Percentiles rank a stretch among this genome's conserved stretches.
Conservation (phyloP, 2,797 vertebrate species). For the Enteromius radiatus region DNA sequence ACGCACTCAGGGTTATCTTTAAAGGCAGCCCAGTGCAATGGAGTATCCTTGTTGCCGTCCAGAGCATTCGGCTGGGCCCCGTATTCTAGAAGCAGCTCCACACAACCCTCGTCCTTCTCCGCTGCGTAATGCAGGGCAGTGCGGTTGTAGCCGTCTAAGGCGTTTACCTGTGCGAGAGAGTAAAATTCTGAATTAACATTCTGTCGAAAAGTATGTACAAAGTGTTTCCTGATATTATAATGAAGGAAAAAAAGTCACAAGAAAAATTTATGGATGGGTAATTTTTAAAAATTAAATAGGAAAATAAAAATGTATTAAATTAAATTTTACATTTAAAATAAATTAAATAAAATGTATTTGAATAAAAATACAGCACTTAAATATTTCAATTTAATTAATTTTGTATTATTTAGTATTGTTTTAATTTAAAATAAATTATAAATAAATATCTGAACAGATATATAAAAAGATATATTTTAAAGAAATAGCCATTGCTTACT, state of each 20-base stretch:
- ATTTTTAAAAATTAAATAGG: no score
- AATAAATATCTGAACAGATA: not conserved
- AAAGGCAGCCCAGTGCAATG: slow-evolving; percentile 97
- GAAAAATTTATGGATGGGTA: not conserved
- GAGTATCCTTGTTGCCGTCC: slow-evolving; percentile 96
- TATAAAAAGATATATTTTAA: no score
- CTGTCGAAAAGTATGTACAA: not conserved
- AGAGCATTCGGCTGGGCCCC: slow-evolving; percentile 89
- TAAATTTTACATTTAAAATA: no score
- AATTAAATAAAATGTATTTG: not conserved
- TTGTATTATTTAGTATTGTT: not conserved
- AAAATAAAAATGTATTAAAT: no score
- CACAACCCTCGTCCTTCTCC: slow-evolving; percentile 93
- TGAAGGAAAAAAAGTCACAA: not conserved
- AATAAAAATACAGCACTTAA: not conserved
- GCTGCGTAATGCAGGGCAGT: slow-evolving; percentile 96
- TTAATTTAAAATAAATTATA: no score
- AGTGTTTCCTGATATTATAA: not conserved
- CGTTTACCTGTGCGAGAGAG: slow-evolving; percentile 85
- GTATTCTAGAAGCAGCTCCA: slow-evolving; percentile 92
- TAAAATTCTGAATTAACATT: not conserved
- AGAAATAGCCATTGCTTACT: not conserved
- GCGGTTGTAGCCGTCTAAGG: slow-evolving; percentile 94
- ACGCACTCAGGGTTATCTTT: slow-evolving; percentile 94
- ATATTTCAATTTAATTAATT: not conserved